phyloP scores from a whole-genome alignment of 2,113 vertebrate species.

The Macrotus californicus region DNA sequence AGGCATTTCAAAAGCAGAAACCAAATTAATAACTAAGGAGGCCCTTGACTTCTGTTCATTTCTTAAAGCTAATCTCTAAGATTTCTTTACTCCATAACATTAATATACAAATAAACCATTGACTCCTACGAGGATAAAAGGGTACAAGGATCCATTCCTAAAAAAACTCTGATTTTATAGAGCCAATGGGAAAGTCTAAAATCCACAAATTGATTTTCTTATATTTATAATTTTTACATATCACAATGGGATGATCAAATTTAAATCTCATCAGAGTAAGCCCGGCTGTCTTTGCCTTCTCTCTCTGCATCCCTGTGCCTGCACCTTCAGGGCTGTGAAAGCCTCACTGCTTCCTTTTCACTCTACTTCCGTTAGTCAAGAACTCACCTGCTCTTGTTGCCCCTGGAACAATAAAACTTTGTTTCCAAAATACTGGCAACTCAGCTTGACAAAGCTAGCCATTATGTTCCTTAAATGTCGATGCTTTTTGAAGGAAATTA shows the following conservation, averaged over 20 bases:
- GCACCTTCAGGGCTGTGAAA: not conserved
- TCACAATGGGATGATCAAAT: not conserved
- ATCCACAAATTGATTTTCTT: not conserved
- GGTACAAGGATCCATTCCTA: not conserved
- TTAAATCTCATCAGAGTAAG: not conserved
- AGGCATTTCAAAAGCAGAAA: not conserved
- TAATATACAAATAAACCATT: not conserved
- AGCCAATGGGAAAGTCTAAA: not conserved
- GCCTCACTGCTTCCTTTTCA: not conserved
- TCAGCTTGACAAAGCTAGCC: conserved; percentile 34
- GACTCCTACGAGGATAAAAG: not conserved
- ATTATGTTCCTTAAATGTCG: conserved; percentile 46
- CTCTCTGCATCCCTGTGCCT: not conserved
- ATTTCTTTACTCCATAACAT: not conserved
- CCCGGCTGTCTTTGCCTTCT: not conserved
- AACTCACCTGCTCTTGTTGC: conserved; percentile 17
- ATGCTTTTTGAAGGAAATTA: conserved; percentile 52
- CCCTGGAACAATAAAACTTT: conserved; percentile 47
- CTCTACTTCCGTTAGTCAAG: not conserved
- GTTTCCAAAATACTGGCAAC: conserved; percentile 52
- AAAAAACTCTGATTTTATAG: not conserved
- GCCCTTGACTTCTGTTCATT: not conserved
- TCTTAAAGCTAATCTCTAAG: not conserved
- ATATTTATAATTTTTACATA: not conserved
- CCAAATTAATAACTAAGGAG: not conserved